These are phyloP conservation scores for Epistrophella euchroma DNA, from an alignment of 2,888 invertebrate species.

Conservation along the genomic window DNA sequence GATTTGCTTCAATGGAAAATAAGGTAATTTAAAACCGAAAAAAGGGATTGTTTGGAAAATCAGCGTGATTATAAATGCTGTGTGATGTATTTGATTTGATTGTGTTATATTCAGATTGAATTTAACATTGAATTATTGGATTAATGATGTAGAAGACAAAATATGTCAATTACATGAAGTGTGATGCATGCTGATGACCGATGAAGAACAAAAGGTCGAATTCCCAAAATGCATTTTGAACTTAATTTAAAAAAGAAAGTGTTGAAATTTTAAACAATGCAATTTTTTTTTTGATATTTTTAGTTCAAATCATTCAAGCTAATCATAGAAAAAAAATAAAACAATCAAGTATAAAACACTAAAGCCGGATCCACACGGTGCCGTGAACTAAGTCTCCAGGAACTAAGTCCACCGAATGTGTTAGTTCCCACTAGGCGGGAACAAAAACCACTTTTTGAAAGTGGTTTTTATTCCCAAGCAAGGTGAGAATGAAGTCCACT, in stretches of 20 bases:
- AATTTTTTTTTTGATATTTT: background rate
- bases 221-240: background rate
- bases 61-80: background rate
- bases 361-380: too few species aligned
- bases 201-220: background rate
- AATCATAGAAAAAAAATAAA: too few species aligned
- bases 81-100: background rate
- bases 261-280: background rate
- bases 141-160: background rate
- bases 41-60: conserved; percentile 39
- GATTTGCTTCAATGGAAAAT: conserved; percentile 19
- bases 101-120: conserved; percentile 4
- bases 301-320: too few species aligned
- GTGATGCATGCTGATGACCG: too few species aligned
- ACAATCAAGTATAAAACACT: too few species aligned
- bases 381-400: too few species aligned
- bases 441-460: too few species aligned
- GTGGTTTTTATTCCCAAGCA: too few species aligned
- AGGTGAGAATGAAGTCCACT: too few species aligned
- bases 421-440: too few species aligned
- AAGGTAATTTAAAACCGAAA: conserved; percentile 20
- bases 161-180: conserved; percentile 1
- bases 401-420: too few species aligned
- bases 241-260: background rate
- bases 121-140: background rate